Evolutionary conservation across 2,797 vertebrate species (phyloP).

Genomic region (Setipinna tenuifilis): DNA sequence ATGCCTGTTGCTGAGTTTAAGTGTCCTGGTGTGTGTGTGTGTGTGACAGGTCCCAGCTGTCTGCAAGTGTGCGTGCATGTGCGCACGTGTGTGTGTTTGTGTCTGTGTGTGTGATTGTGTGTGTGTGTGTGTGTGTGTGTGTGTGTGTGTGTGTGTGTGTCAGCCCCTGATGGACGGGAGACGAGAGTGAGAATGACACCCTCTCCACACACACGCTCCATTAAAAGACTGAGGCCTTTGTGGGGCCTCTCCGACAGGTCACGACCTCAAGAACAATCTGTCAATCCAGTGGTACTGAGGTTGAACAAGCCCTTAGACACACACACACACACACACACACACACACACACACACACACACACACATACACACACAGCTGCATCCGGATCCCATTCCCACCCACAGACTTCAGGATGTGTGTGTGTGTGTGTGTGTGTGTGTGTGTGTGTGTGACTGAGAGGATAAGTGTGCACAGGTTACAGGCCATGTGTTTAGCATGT

Average conservation of each 20-base stretch:
- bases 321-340: slow-evolving; percentile 6
- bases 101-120: too few relatives aligned
- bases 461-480: not conserved
- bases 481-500: not conserved
- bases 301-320: not conserved
- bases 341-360: slow-evolving; percentile 20
- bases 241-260: slow-evolving; percentile 54
- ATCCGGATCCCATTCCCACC: too few relatives aligned
- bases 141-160: not conserved
- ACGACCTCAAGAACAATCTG: slow-evolving; percentile 52
- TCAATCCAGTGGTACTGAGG: slow-evolving; percentile 48
- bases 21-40: not conserved
- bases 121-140: not conserved
- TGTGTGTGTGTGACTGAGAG: not conserved
- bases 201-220: slow-evolving; percentile 47
- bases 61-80: too few relatives aligned
- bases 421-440: not conserved
- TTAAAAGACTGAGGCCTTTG: slow-evolving; percentile 48
- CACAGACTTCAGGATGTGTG: not conserved
- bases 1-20: not conserved
- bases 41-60: too few relatives aligned
- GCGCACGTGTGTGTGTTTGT: too few relatives aligned
- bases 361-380: not conserved
- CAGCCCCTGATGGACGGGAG: slow-evolving; percentile 43
- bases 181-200: slow-evolving; percentile 46